Evolutionary conservation across 2,888 invertebrate genomes (phyloP), one percentile per base, ranked within the genome.

Genomic region (Drosophila formosana): DNA sequence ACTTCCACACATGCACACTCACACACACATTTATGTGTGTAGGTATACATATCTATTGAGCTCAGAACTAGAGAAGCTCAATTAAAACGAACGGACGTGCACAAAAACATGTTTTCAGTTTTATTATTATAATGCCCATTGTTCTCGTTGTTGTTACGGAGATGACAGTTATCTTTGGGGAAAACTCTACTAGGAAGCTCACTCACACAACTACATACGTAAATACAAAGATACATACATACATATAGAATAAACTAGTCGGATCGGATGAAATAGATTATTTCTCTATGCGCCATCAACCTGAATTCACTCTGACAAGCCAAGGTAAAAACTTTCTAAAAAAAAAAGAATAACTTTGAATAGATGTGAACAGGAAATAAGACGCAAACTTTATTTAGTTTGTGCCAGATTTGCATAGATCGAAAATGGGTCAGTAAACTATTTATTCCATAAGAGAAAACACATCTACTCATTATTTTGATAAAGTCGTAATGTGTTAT

Each of bases 21-120:
- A 70, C 47, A 52, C 57, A 61, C 7, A 18, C 37, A 37, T 18
- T 18, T 18, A 18, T 18, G 18, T 18, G 18, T 18, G 18, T 18
- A 18, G 18, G 18, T 18, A 18, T 18, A 18, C 18, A 18, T 18
- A 39, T 28, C 39, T 39, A 58, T 37, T 37, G 34, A 58, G 41
- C 18, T 28, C 43, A 75, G 70, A 72, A 58, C 53, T 75, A 26
- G 55, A 30, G 61, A 65, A 61, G 50, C 72, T 60, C 79, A 75
- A 75, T 75, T 75, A 75, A 78, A 68, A 47, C 47, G 49, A 74
- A 78, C 75, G 75, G 75, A 75, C 75, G 76, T 76, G 66, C 75
- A 75, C 51, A 66, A 75, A 75, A 79, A 79, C 80, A 75, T 79
- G 76, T 76, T 75, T 79, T 62, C 57, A 53, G 49, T 75, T 62